Evolutionary conservation across 2,888 invertebrate genomes (phyloP).

Genomic region (Drosophila picticornis): DNA sequence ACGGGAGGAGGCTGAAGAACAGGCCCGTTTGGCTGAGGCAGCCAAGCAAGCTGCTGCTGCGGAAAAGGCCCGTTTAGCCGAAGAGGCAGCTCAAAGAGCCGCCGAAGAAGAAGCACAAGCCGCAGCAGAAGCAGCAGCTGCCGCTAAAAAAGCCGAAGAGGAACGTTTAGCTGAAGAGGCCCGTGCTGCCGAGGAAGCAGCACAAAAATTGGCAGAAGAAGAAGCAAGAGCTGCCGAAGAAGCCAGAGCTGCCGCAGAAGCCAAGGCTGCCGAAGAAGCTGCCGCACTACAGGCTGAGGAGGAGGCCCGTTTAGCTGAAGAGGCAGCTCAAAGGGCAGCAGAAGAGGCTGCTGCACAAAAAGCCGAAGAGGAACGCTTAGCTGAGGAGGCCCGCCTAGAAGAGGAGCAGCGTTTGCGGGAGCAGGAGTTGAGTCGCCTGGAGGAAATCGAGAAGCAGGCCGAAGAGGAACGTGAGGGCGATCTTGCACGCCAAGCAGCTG

Average conservation of each 20-base stretch:
- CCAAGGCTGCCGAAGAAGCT: conserved; percentile 84
- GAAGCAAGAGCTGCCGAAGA: conserved; percentile 85
- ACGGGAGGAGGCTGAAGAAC: conserved; percentile 86
- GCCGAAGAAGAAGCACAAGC: conserved; percentile 86
- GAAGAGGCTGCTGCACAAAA: conserved; percentile 84
- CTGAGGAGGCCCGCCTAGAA: conserved; percentile 85
- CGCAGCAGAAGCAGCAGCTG: conserved; percentile 84
- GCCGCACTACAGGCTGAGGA: conserved; percentile 86
- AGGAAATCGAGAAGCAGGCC: conserved; percentile 86
- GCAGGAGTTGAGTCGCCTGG: conserved; percentile 86
- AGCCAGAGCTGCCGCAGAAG: conserved; percentile 85
- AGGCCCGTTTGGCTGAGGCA: conserved; percentile 86
- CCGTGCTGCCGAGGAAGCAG: conserved; percentile 85
- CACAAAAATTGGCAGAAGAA: conserved; percentile 85
- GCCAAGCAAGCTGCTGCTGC: conserved; percentile 84
- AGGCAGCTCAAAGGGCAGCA: conserved; percentile 77
- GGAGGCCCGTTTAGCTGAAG: conserved; percentile 88
- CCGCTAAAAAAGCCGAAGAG: conserved; percentile 83
- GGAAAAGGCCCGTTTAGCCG: conserved; percentile 85
- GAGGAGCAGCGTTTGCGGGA: conserved; percentile 86
- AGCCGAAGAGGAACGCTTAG: conserved; percentile 82
- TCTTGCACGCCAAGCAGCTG: conserved; percentile 90
- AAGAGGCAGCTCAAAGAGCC: conserved; percentile 86
- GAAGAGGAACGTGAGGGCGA: conserved; percentile 88
- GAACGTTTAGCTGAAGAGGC: conserved; percentile 85